Evolutionary conservation across 2,797 vertebrate genomes (phyloP), one percentile per base, ranked within the genome.

Genomic region (Hoplostethus mediterraneus): DNA sequence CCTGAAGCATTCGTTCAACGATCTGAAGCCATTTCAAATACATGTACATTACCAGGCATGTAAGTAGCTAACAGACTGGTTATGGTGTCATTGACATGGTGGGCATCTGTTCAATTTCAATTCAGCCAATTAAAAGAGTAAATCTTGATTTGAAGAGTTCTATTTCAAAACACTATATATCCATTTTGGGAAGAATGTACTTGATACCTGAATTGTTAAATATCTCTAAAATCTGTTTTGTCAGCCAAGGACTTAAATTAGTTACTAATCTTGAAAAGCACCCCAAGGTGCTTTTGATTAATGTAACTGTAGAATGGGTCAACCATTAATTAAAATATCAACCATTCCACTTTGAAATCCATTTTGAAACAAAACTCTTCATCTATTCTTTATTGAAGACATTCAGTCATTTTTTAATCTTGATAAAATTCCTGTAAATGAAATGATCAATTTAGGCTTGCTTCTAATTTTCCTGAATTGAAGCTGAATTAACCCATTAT

Each of bases 161-260:
- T 6, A 14, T 73, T 53, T 62, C 3, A 64, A 56, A 79, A 56
- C 30, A 48, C 14, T 47, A 2, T 9, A 40, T 40, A 40, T 40
- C 8, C n/a, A 11, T 68, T 73, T 30, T 67, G 11, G 38, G 38
- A 1, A 10, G 3, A 40, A 40, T 2, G 11, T 40, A 40, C n/a
- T 40, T 10, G 11, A 40, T 40, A 40, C 38, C 11, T 3, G 8
- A 40, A 40, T 40, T 40, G 11, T 40, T 10, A 10, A 40, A 40
- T 40, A 7, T 1, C 9, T 42, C 40, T 42, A 42, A 42, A 42
- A 42, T 42, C 4, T 33, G 11, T 25, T 17, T 77, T 53, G 42
- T 40, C 28, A 44, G 33, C 21, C 51, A 17, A 30, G 21, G 59
- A 64, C 9, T 61, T 67, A 36, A 38, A 55, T 28, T 48, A 10